Conservation (phyloP, 2,113 vertebrate species). For the Ramphastos sulfuratus region DNA sequence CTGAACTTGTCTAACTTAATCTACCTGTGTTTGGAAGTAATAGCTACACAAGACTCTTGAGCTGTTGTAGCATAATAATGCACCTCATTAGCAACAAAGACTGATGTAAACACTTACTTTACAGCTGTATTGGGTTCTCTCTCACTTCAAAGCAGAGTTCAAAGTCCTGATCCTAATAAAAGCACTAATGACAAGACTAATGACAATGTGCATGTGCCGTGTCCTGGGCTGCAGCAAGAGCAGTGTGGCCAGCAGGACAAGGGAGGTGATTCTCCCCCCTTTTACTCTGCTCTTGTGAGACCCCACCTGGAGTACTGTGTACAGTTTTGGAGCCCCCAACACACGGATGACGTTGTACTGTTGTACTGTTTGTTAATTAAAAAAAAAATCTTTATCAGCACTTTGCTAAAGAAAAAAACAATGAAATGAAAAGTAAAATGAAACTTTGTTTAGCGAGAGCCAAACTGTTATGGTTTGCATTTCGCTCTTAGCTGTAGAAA, state of each 20-base stretch:
- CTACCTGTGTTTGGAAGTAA: background rate
- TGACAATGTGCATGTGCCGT: too few relatives aligned
- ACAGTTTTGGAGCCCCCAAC: too few relatives aligned
- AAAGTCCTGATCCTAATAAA: constrained; percentile 3
- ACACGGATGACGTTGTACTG: too few relatives aligned
- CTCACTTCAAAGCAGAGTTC: background rate
- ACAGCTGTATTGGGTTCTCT: background rate
- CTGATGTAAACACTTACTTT: background rate
- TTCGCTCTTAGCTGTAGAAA: background rate
- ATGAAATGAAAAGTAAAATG: too few relatives aligned
- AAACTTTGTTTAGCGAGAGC: background rate
- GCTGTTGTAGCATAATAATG: background rate
- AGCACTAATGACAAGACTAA: background rate
- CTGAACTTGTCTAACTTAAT: background rate
- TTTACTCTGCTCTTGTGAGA: too few relatives aligned
- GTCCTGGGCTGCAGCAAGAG: too few relatives aligned
- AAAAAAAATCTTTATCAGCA: background rate
- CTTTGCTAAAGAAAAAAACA: too few relatives aligned
- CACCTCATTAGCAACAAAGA: background rate
- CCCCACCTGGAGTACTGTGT: too few relatives aligned
- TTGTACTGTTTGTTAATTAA: background rate
- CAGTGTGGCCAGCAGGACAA: too few relatives aligned
- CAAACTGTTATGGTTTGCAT: background rate
- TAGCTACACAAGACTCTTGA: background rate
- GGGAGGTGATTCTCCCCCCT: too few relatives aligned